Evolutionary conservation across 2,797 vertebrate species (phyloP).

Genomic region (Semaprochilodus insignis): DNA sequence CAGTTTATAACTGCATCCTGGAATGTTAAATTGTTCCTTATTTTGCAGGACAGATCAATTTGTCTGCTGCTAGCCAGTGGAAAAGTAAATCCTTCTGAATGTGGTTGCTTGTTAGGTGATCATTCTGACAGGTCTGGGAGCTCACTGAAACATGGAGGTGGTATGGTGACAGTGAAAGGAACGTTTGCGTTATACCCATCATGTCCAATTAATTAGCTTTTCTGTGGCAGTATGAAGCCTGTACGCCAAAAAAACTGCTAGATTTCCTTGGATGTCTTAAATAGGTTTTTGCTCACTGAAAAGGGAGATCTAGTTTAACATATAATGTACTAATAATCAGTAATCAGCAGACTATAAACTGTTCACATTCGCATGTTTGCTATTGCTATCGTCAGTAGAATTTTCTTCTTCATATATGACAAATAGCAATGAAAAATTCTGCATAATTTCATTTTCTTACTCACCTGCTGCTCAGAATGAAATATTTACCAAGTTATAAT

Average conservation of each 20-base stretch:
- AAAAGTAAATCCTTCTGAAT: constrained; percentile 40
- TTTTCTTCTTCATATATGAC: background rate
- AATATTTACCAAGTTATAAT: background rate
- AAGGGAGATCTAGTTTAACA: background rate
- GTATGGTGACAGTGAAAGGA: constrained; percentile 12
- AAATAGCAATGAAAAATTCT: background rate
- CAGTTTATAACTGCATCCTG: constrained; percentile 39
- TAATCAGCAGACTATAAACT: background rate
- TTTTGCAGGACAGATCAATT: constrained; percentile 50
- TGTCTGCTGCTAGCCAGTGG: constrained; percentile 29
- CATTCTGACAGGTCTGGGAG: background rate
- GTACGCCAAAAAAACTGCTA: background rate
- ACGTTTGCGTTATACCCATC: constrained; percentile 14
- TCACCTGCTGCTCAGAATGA: background rate
- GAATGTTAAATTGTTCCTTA: constrained; percentile 46
- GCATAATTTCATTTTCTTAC: constrained; percentile 1
- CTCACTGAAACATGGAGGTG: constrained; percentile 7
- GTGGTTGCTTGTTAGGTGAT: background rate
- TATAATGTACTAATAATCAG: too few species aligned
- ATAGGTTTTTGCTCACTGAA: background rate
- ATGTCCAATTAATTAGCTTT: background rate
- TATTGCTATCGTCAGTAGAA: background rate
- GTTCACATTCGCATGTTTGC: background rate
- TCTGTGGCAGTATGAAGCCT: background rate
- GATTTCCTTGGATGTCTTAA: background rate